phyloP scores from a whole-genome alignment of 2,888 invertebrate genomes.

The Orchesella flavescens region DNA sequence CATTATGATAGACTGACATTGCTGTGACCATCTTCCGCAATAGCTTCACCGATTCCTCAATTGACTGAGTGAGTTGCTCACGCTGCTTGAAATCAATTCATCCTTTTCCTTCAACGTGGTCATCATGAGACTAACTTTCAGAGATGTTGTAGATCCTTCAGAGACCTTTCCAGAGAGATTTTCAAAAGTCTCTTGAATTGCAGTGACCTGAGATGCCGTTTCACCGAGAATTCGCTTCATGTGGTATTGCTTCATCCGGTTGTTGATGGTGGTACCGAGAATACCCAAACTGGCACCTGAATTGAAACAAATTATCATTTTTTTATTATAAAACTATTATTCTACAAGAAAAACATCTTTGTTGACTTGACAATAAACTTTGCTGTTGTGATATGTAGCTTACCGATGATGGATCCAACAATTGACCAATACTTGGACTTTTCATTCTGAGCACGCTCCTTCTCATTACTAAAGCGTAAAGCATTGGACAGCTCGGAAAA shows the following conservation, averaged over 20 bases:
- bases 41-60: too few species aligned
- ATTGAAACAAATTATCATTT: background rate
- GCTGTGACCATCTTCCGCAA: too few species aligned
- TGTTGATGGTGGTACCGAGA: constrained; percentile 81
- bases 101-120: constrained; percentile 12
- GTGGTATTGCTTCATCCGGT: constrained; percentile 80
- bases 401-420: too few species aligned
- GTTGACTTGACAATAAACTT: too few species aligned
- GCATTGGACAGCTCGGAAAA: too few species aligned
- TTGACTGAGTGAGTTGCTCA: too few species aligned
- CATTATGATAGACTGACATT: too few species aligned
- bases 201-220: constrained; percentile 51
- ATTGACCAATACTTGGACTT: constrained; percentile 89
- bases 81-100: background rate
- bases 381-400: too few species aligned
- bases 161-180: too few species aligned
- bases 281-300: constrained; percentile 78
- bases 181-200: too few species aligned
- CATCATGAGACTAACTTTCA: background rate
- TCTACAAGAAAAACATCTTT: too few species aligned
- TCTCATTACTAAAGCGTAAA: constrained; percentile 87
- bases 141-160: constrained; percentile 5
- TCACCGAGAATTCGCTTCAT: constrained; percentile 36
- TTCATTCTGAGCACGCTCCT: constrained; percentile 86
- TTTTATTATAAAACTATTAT: too few species aligned